A percentile compares a stretch with the other conserved stretches of the same genome.
Conservation (phyloP, 2,113 vertebrate species). For the Pygoscelis adeliae region DNA sequence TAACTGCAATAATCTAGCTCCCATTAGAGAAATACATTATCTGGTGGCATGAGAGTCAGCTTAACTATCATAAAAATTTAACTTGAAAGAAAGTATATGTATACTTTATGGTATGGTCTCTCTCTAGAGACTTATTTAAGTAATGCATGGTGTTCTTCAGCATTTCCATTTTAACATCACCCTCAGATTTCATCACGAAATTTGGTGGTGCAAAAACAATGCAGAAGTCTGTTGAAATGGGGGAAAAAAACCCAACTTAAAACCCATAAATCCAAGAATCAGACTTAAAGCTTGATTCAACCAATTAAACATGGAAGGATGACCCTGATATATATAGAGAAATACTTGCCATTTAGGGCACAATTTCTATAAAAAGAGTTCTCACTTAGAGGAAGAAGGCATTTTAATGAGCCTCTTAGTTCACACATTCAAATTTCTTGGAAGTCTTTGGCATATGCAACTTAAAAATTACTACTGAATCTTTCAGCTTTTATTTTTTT, state of each 20-base stretch:
- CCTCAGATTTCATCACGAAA: background rate
- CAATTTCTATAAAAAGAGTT: constrained; percentile 29
- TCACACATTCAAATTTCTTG: constrained; percentile 36
- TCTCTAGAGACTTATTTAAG: background rate
- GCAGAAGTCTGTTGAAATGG: background rate
- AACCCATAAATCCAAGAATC: background rate
- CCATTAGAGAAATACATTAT: constrained; percentile 13
- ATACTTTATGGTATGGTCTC: background rate
- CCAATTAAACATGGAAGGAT: background rate
- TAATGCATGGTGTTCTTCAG: background rate
- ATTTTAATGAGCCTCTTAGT: constrained; percentile 51
- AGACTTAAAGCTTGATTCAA: background rate
- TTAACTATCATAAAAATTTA: background rate
- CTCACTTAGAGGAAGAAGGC: constrained; percentile 2
- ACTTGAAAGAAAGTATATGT: background rate
- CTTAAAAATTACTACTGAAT: constrained; percentile 8
- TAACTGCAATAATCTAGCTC: background rate
- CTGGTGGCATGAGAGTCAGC: background rate
- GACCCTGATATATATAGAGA: constrained; percentile 5
- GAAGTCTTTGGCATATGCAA: background rate
- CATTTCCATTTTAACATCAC: background rate
- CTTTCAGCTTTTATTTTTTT: background rate
- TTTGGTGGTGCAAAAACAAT: background rate
- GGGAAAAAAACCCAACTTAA: background rate
- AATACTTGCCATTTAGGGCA: constrained; percentile 13